Percentiles rank a stretch among this genome's conserved stretches.
These are phyloP conservation scores for Bos javanicus DNA, from an alignment of 2,113 vertebrate species.

Conservation along the genomic window DNA sequence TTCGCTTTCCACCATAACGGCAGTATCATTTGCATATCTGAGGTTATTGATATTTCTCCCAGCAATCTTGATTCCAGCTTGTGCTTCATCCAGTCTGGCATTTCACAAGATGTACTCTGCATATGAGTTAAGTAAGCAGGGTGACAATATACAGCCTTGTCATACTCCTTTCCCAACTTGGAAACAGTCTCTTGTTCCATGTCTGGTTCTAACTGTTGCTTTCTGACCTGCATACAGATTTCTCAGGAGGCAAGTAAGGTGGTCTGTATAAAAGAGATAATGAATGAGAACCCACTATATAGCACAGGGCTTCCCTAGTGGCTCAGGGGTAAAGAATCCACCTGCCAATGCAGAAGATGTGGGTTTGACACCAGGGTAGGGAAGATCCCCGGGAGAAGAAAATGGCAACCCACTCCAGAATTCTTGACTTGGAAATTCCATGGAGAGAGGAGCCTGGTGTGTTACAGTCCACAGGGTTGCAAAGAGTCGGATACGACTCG, in stretches of 20 bases:
- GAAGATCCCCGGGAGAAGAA: neutral
- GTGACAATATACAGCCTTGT: neutral
- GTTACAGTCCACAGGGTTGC: neutral
- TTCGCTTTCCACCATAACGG: too few species aligned
- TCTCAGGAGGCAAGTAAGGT: neutral
- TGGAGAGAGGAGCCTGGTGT: neutral
- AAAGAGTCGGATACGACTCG: neutral
- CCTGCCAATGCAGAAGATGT: neutral
- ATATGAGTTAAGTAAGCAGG: neutral
- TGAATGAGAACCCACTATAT: neutral
- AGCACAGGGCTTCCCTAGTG: neutral
- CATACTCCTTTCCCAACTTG: neutral
- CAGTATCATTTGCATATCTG: too few species aligned
- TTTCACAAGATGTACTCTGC: neutral
- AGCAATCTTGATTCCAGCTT: neutral
- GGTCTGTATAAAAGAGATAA: neutral
- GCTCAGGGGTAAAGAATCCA: neutral
- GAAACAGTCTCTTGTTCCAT: neutral
- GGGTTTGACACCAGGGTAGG: neutral
- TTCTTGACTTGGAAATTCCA: neutral
- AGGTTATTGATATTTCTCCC: too few species aligned
- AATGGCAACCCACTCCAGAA: neutral
- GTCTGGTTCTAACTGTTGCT: neutral
- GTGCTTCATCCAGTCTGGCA: neutral
- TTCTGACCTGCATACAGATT: neutral